Evolutionary conservation across 2,797 vertebrate species (phyloP), one percentile per base, ranked within the genome.

Genomic region (Sebastes taczanowskii): DNA sequence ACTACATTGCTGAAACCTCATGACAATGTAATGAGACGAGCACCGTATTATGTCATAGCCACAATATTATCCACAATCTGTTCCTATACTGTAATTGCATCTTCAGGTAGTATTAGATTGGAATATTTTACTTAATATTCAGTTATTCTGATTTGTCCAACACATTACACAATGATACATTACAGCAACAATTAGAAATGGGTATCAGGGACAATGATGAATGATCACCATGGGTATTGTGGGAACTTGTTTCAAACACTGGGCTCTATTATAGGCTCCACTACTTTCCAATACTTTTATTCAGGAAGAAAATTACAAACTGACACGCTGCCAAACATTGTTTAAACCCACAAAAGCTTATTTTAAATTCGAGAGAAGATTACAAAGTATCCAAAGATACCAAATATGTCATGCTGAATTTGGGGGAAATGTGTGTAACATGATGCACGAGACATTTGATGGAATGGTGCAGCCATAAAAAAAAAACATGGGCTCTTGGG

Each of bases 181-280:
- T 68, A 82, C 25, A 52, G 20, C 64, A 79, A 66, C 61, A 76
- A 62, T 76, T 88, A 68, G 77, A 64, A 86, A 74, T 71, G 38
- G 34, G n/a, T 29, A 42, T 77, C 30, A 30, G 69, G 79, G 68
- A 74, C 67, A 60, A 42, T 82, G 70, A 85, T 77, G 11, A 73
- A 74, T 68, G 27, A 74, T 74, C 55, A 69, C 1, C 13, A 49
- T 56, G 34, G 52, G 14, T 22, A 20, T 35, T 60, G 55, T 16
- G 7, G 60, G 55, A 82, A 70, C 66, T 7, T 65, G 56, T 46
- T 73, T 81, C 61, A 76, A 81, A 74, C 58, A 53, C 61, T 46
- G 27, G 56, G 22, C 52, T 73, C 6, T n/a, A 7, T 29, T n/a
- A 6, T 29, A n/a, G 10, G 20, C 67, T 70, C 7, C n/a, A n/a